phyloP scores from a whole-genome alignment of 2,888 invertebrate genomes.

The Aspidapion aeneum region DNA sequence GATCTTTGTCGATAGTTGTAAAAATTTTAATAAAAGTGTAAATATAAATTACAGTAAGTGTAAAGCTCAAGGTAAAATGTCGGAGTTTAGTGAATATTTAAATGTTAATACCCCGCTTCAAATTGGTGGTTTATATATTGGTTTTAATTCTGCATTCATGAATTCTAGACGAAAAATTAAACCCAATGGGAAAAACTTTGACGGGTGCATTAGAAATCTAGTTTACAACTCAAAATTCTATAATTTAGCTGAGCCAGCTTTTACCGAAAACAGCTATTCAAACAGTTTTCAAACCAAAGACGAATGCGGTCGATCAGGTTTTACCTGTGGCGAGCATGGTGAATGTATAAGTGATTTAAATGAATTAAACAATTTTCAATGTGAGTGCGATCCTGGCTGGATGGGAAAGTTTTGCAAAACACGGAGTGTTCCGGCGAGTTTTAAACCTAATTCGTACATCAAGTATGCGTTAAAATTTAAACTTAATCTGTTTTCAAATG shows the following conservation, averaged over 20 bases:
- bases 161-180: neutral
- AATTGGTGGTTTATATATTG: conserved; percentile 79
- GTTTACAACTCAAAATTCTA: conserved; percentile 94
- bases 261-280: conserved; percentile 77
- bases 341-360: neutral
- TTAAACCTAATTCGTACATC: conserved; percentile 90
- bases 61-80: conserved; percentile 86
- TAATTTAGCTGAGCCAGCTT: conserved; percentile 90
- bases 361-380: conserved; percentile 49
- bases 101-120: conserved; percentile 94
- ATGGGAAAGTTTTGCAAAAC: conserved; percentile 84
- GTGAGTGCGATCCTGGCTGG: conserved; percentile 95
- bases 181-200: conserved; percentile 84
- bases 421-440: conserved; percentile 85
- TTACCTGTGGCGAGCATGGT: neutral
- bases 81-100: conserved; percentile 91
- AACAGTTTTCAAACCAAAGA: conserved; percentile 94
- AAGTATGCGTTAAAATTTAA: conserved; percentile 94
- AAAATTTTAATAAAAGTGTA: conserved; percentile 68
- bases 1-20: conserved; percentile 88
- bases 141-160: conserved; percentile 75
- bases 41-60: conserved; percentile 86
- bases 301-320: conserved; percentile 57
- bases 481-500: conserved; percentile 86
- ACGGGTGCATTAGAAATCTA: conserved; percentile 93